Percentiles rank a stretch among this genome's conserved stretches.
Evolutionary conservation across 1,140 invertebrate genomes (phyloP).

Genomic region (Bicyclus anynana): DNA sequence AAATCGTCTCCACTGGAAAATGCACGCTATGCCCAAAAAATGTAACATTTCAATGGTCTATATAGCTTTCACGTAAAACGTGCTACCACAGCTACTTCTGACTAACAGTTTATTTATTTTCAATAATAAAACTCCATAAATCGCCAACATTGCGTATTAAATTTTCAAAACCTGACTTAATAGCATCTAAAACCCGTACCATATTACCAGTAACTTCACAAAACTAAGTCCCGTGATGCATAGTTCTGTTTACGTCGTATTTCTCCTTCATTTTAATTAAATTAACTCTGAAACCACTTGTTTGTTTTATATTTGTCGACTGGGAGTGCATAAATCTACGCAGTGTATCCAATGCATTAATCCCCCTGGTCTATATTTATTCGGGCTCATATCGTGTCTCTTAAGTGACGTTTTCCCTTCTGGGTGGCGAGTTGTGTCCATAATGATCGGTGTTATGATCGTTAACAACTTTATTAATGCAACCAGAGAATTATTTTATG

Average conservation of each 20-base stretch:
- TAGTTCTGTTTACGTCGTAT: neutral
- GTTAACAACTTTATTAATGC: neutral
- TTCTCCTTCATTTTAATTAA: slow-evolving; percentile 1
- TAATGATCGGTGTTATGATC: slow-evolving; percentile 5
- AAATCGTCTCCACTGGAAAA: too few species aligned
- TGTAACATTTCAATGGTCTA: too few species aligned
- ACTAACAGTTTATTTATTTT: too few species aligned
- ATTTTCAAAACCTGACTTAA: too few species aligned
- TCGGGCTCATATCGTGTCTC: slow-evolving; percentile 29
- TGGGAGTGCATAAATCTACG: slow-evolving; percentile 30
- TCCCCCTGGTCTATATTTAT: slow-evolving; percentile 53
- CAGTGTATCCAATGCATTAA: slow-evolving; percentile 35
- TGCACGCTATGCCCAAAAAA: too few species aligned
- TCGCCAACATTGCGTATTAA: too few species aligned
- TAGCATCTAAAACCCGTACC: too few species aligned
- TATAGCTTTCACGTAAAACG: too few species aligned
- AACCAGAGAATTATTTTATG: too few species aligned
- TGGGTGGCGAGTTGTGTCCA: slow-evolving; percentile 44
- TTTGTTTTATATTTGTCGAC: slow-evolving; percentile 15
- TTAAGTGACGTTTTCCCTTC: slow-evolving; percentile 55
- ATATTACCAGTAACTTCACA: neutral
- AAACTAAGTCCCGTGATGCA: neutral
- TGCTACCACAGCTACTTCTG: too few species aligned
- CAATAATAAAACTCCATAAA: too few species aligned
- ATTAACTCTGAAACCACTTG: slow-evolving; percentile 2